Evolutionary conservation across 2,113 vertebrate species (phyloP).

Genomic region (Odocoileus hemionus): DNA sequence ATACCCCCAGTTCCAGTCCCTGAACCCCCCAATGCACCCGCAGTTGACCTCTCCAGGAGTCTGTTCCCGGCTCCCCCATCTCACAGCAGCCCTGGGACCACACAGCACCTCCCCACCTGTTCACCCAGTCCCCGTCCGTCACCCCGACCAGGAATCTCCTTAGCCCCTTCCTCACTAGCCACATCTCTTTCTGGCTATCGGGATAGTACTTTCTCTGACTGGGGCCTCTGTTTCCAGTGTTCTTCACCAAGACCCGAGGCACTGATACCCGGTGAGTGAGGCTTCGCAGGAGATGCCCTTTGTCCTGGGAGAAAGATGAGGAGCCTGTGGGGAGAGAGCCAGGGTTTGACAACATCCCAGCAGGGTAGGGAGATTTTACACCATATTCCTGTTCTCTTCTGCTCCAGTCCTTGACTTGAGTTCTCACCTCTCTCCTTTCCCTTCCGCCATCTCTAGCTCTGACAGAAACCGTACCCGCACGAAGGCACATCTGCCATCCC

Average conservation of each 20-base stretch:
- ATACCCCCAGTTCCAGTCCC: neutral
- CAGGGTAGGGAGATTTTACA: neutral
- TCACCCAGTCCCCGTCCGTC: neutral
- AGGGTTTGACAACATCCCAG: neutral
- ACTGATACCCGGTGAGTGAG: slow-evolving; percentile 61
- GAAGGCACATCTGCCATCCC: slow-evolving; percentile 35
- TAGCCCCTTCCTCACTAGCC: neutral
- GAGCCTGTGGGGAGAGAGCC: neutral
- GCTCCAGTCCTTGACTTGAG: neutral
- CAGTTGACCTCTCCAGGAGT: neutral
- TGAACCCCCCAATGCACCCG: neutral
- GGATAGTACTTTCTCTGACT: slow-evolving; percentile 12
- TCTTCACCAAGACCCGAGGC: slow-evolving; percentile 47
- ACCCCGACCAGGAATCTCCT: neutral
- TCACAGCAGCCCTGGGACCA: neutral
- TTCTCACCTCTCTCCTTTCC: neutral
- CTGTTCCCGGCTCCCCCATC: neutral
- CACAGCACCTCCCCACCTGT: neutral
- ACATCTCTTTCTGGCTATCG: neutral
- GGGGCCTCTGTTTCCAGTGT: slow-evolving; percentile 38
- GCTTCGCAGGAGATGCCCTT: neutral
- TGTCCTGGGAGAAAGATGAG: neutral
- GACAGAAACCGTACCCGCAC: slow-evolving; percentile 23
- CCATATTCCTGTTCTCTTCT: neutral
- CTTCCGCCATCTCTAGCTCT: neutral